Evolutionary conservation across 2,797 vertebrate species (phyloP).

Genomic region (Onychomys arenicola): DNA sequence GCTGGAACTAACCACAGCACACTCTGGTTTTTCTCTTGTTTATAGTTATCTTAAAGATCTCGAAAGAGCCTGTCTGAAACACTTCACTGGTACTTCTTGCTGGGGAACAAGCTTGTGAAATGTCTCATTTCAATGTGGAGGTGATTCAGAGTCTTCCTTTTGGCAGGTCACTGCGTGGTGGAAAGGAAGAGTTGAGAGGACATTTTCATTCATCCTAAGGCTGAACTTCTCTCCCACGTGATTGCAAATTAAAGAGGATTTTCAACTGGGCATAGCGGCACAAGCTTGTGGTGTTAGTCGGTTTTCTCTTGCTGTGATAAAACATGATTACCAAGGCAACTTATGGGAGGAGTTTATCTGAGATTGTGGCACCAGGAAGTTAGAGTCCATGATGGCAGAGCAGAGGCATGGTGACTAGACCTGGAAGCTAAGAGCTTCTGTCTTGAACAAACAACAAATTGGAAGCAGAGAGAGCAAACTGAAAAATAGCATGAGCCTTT

Average conservation of each 20-base stretch:
- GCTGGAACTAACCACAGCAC: constrained; percentile 1
- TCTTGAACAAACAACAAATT: not conserved
- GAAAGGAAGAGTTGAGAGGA: constrained; percentile 32
- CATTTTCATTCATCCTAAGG: not conserved
- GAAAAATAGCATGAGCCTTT: not conserved
- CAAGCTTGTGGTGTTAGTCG: too few relatives aligned
- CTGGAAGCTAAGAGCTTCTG: not conserved
- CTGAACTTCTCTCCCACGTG: constrained; percentile 18
- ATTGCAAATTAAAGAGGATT: constrained; percentile 40
- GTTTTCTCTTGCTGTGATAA: not conserved
- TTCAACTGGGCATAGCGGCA: not conserved
- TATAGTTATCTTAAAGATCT: constrained; percentile 36
- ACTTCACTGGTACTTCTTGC: constrained; percentile 10
- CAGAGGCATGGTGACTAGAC: not conserved
- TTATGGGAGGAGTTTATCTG: not conserved
- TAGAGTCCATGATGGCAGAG: not conserved
- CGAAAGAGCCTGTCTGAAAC: not conserved
- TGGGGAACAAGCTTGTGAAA: constrained; percentile 40
- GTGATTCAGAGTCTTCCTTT: constrained; percentile 26
- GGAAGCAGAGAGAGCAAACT: not conserved
- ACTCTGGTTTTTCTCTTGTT: constrained; percentile 5
- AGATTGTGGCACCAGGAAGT: not conserved
- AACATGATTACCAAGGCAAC: not conserved
- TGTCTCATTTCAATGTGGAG: constrained; percentile 44
- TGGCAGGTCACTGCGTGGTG: constrained; percentile 24